These are phyloP conservation scores for Blennius ocellaris DNA, from an alignment of 2,113 vertebrate genomes.

Conservation along the genomic window DNA sequence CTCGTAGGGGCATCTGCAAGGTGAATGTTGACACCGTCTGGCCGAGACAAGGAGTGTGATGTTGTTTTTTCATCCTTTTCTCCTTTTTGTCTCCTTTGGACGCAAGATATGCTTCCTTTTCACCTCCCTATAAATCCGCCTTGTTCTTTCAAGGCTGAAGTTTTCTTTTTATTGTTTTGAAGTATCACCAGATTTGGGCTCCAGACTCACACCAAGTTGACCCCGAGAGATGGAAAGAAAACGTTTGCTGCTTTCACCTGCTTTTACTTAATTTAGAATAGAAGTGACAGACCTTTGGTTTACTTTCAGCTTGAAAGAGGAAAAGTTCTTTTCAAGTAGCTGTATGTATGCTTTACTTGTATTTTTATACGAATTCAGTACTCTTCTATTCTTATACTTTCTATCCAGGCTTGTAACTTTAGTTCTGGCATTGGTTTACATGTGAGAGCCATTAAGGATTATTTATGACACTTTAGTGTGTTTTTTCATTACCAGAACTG, in stretches of 20 bases:
- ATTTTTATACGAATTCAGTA: too few relatives aligned
- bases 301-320: background rate
- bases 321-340: background rate
- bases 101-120: conserved; percentile 16
- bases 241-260: conserved; percentile 13
- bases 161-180: conserved; percentile 20
- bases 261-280: conserved; percentile 10
- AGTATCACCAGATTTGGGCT: conserved; percentile 26
- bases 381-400: too few relatives aligned
- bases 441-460: too few relatives aligned
- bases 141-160: conserved; percentile 33
- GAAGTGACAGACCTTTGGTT: background rate
- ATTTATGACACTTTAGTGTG: too few relatives aligned
- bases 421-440: too few relatives aligned
- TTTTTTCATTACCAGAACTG: too few relatives aligned
- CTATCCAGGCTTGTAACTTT: too few relatives aligned
- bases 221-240: background rate
- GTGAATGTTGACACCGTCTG: conserved; percentile 24
- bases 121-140: conserved; percentile 41
- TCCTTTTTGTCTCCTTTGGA: conserved; percentile 11
- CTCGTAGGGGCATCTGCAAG: conserved; percentile 10
- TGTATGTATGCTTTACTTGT: too few relatives aligned
- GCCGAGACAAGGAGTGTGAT: conserved; percentile 19
- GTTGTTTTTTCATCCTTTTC: conserved; percentile 17
- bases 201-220: background rate